Evolutionary conservation across 2,797 vertebrate genomes (phyloP).

Genomic region (Xenentodon cancila): DNA sequence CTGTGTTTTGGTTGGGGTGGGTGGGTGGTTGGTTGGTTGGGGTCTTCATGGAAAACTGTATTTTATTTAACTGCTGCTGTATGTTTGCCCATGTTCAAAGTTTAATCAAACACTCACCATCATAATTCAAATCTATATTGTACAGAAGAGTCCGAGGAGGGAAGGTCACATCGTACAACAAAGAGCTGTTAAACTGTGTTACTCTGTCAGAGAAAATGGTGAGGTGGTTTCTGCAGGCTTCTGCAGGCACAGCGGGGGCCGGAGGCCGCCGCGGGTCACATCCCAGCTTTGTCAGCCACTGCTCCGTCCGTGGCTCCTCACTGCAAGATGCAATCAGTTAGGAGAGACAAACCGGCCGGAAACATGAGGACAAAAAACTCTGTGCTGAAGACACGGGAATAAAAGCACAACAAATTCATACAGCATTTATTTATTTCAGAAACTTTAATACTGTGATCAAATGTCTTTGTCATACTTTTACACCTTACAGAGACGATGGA

Average conservation of each 20-base stretch:
- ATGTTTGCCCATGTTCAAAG: no score
- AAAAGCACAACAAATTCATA: conserved; percentile 54
- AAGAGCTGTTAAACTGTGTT: background rate
- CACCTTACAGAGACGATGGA: conserved; percentile 83
- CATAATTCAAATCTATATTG: no score
- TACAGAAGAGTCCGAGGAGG: no score
- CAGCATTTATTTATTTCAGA: conserved; percentile 82
- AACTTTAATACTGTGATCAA: conserved; percentile 85
- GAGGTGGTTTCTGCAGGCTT: conserved; percentile 18
- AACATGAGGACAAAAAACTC: no score
- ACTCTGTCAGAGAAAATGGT: background rate
- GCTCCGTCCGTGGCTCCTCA: conserved; percentile 25
- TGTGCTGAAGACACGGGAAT: conserved; percentile 12
- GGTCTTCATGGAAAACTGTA: no score
- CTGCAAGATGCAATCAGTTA: conserved; percentile 53
- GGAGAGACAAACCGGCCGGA: conserved; percentile 21
- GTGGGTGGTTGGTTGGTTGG: no score
- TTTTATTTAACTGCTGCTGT: no score
- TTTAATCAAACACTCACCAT: no score
- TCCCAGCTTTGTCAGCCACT: conserved; percentile 24
- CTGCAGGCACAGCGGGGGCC: conserved; percentile 46
- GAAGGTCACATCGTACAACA: background rate
- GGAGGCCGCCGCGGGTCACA: conserved; percentile 45
- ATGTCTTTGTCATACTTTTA: conserved; percentile 81
- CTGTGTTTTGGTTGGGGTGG: no score